Evolutionary conservation across 2,797 vertebrate genomes (phyloP).

Genomic region (Salarias fasciatus): DNA sequence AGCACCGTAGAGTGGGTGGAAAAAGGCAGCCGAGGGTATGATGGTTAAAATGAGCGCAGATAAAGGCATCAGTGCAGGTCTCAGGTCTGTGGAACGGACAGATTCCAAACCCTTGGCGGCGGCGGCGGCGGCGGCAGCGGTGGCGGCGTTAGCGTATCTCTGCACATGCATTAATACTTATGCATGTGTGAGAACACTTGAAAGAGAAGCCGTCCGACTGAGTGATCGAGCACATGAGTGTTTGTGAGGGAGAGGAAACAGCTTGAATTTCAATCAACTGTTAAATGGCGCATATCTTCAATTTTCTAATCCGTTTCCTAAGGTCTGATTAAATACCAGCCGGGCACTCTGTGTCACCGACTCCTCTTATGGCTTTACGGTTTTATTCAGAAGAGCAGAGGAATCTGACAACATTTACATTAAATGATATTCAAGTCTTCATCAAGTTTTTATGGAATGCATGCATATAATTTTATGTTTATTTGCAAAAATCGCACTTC

Average conservation of each 20-base stretch:
- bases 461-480: no score
- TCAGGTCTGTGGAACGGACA: constrained; percentile 41
- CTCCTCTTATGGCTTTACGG: not conserved
- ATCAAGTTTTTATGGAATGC: no score
- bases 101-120: constrained; percentile 31
- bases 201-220: constrained; percentile 24
- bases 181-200: constrained; percentile 22
- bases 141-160: constrained; percentile 25
- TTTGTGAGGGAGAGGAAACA: constrained; percentile 22
- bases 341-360: no score
- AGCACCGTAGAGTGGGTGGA: constrained; percentile 45
- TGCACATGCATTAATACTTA: constrained; percentile 19
- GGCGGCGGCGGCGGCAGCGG: constrained; percentile 25
- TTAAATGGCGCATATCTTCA: constrained; percentile 25
- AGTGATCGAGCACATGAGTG: constrained; percentile 20
- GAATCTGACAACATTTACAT: not conserved
- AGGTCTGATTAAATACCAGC: constrained; percentile 27
- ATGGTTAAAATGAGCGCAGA: constrained; percentile 46
- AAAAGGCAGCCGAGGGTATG: constrained; percentile 47
- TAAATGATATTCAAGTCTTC: no score
- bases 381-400: not conserved
- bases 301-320: constrained; percentile 32
- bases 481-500: no score
- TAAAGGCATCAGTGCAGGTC: constrained; percentile 38
- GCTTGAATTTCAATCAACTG: constrained; percentile 45